phyloP scores from a whole-genome alignment of 2,797 vertebrate species.

The Botia kubotai region DNA sequence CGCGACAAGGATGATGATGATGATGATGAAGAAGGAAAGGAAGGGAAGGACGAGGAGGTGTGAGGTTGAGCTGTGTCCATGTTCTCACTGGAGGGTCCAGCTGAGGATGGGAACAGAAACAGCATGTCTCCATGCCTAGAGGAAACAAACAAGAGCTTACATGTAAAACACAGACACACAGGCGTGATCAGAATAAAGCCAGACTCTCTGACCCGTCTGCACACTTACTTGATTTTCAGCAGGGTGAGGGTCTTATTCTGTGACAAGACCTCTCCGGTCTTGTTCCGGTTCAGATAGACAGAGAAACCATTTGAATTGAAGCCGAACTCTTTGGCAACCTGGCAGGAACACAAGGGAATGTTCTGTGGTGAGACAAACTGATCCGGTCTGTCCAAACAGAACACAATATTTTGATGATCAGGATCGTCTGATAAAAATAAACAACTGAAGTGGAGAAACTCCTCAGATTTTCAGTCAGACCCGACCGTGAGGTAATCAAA shows the following conservation, averaged over 20 bases:
- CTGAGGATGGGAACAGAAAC: constrained; percentile 87
- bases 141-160: neutral
- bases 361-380: neutral
- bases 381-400: neutral
- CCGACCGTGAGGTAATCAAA: neutral
- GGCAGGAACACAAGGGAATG: constrained; percentile 19
- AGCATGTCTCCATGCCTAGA: constrained; percentile 95
- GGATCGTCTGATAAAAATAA: neutral
- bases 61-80: constrained; percentile 88
- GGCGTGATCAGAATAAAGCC: neutral
- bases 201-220: neutral
- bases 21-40: constrained; percentile 65
- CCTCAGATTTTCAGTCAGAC: neutral
- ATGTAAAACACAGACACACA: neutral
- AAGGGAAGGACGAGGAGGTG: constrained; percentile 69
- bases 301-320: constrained; percentile 95
- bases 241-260: constrained; percentile 92
- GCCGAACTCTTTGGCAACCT: constrained; percentile 97
- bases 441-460: neutral
- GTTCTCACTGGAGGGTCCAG: constrained; percentile 87
- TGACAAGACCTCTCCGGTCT: constrained; percentile 91
- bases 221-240: constrained; percentile 95
- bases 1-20: constrained; percentile 75
- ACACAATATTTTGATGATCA: neutral
- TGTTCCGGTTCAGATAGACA: constrained; percentile 93